Evolutionary conservation across 1,140 invertebrate genomes (phyloP), one percentile per base, ranked within the genome.

Genomic region (Streblospio benedicti): DNA sequence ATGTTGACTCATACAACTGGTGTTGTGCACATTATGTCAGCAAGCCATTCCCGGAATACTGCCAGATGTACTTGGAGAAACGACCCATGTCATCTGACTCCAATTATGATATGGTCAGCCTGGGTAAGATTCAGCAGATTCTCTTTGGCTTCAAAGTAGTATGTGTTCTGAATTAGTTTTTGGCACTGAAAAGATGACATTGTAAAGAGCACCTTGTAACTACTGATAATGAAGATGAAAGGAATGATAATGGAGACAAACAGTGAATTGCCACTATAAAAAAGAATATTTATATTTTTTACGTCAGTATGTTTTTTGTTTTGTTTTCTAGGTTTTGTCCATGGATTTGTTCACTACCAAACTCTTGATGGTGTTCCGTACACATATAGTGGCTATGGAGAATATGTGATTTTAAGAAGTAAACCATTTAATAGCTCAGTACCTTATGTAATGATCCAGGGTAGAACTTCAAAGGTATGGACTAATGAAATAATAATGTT

Each of bases 11-110:
- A 28, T 47, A 27, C n/a, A 28, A 47, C 23, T 47, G 45, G 45
- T 47, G 45, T n/a, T 47, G 45, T 47, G 45, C 30, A 9, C 14
- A 47, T 23, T 47, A 23, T n/a, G n/a, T n/a, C 25, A 47, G 30
- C 23, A 18, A 47, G n/a, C 30, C 25, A 12, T 12, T 27, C 45
- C 25, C 45, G n/a, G 14, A 1, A 28, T 47, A 47, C 45, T 47
- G 45, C 16, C 45, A 47, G 45, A 47, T 27, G n/a, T 47, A 47
- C 45, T n/a, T 47, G 45, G 45, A 47, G 45, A 47, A 47, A 47
- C 45, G 45, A 12, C 45, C 45, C 45, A 47, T 47, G 45, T 23
- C 45, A n/a, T 14, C 45, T 1, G 45, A 23, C 6, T 9, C 45
- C 6, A 23, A 27, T 9, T 47, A 47, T 47, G 45, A 47, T 28